phyloP scores from a whole-genome alignment of 1,140 invertebrate genomes.

The Acyrthosiphon pisum region DNA sequence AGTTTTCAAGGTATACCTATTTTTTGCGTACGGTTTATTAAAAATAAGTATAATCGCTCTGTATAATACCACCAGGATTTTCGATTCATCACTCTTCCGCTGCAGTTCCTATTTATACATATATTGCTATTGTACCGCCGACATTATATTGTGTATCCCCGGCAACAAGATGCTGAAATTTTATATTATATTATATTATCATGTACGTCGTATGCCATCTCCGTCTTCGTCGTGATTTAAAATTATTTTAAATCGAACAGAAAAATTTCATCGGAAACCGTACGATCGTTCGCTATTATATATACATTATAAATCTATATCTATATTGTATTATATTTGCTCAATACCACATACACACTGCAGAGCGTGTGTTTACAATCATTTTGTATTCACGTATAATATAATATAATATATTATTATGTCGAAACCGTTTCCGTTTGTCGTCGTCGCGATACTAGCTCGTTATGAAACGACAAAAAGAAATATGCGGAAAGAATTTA shows the following conservation, averaged over 20 bases:
- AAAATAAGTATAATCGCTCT: too few relatives aligned
- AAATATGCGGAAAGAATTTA: background rate
- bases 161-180: too few relatives aligned
- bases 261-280: background rate
- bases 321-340: background rate
- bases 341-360: background rate
- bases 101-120: too few relatives aligned
- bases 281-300: too few relatives aligned
- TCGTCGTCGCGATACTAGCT: background rate
- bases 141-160: too few relatives aligned
- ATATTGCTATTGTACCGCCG: too few relatives aligned
- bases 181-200: background rate
- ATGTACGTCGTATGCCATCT: background rate
- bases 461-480: background rate
- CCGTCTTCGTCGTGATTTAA: background rate
- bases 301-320: too few relatives aligned
- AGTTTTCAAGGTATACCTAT: too few relatives aligned
- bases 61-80: background rate
- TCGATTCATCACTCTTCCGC: background rate
- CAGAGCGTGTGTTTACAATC: background rate
- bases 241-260: background rate
- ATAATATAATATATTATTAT: constrained; percentile 11
- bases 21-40: too few relatives aligned
- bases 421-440: background rate
- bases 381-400: background rate